Percentiles rank a stretch among this genome's conserved stretches.
Conservation (phyloP, 2,888 invertebrate species). For the Cantharis rustica region DNA sequence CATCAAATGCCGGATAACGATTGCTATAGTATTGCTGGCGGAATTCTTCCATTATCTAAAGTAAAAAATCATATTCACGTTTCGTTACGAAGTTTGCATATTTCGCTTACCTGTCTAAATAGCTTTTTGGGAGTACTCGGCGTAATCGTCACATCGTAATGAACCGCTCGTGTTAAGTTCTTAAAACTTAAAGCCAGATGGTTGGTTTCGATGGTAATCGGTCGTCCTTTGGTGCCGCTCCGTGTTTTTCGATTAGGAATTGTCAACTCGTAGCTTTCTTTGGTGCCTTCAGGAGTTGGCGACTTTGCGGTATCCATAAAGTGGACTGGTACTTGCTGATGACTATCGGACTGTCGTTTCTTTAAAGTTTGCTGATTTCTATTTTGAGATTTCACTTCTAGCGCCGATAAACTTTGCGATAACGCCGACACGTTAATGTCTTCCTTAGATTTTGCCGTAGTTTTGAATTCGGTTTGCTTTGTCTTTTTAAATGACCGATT, state of each 20-base stretch:
- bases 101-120: conserved; percentile 48
- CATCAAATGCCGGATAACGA: conserved; percentile 70
- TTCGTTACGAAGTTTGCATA: background rate
- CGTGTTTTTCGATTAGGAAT: background rate
- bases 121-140: conserved; percentile 75
- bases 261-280: background rate
- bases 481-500: background rate
- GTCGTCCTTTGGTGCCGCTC: conserved; percentile 46
- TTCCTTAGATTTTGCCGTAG: background rate
- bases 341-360: background rate
- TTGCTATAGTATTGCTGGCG: conserved; percentile 52
- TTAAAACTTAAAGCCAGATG: conserved; percentile 61
- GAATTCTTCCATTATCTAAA: conserved; percentile 46
- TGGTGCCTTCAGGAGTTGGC: background rate
- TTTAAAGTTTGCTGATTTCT: background rate
- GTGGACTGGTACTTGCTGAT: background rate
- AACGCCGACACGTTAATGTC: background rate
- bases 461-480: background rate
- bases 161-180: conserved; percentile 58
- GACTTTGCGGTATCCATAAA: background rate
- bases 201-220: conserved; percentile 60
- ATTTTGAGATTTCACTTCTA: background rate
- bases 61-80: background rate
- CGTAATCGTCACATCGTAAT: conserved; percentile 80
- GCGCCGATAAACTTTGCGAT: background rate